Base-by-base conservation (phyloP, 2,797 vertebrate genomes). In the Helarctos malayanus region DNA sequence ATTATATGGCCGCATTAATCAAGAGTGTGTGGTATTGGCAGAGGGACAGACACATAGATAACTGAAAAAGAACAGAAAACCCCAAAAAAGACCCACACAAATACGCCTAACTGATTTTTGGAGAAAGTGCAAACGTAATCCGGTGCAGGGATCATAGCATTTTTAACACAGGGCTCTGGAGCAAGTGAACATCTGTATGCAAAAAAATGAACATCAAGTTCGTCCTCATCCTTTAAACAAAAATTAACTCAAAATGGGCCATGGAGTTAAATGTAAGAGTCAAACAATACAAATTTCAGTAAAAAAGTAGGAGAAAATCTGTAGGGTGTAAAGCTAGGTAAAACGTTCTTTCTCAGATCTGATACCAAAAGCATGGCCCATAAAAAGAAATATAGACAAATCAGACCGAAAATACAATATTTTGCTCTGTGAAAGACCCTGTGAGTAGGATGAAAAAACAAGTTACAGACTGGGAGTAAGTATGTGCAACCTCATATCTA, bases 161-260 rank as follows among this genome's bases (percentile, higher is more conserved):
- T 96, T 79, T 63, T 54, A 84, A 80, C 27, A n/a, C 32, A 49
- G 57, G 41, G 14, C 61, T 94, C 49, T 86, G 41, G 25, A 79
- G 16, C 38, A 95, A 68, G 1, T 56, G 56, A 81, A 86, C 11
- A 86, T 76, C n/a, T 54, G 11, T 18, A 95, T 35, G 29, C 27
- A 23, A 88, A 71, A 82, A 82, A 73, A n/a, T 54, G 12, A 76
- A 68, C n/a, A 35, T 81, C 52, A 35, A 85, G 9, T 49, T 52
- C 49, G 76, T 83, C 3, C 1, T 76, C 27, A 94, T 49, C 54
- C 7, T 21, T 89, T 52, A 92, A 10, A 59, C 18, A 95, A 59
- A 95, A 57, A 75, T 75, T 63, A 79, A 95, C 80, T 93, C 41
- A 75, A 93, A 90, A 81, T 73, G 27, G 23, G 68, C 19, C n/a